These are phyloP conservation scores for Tarsius wallacei DNA, from an alignment of 2,797 vertebrate genomes.

Conservation along the genomic window DNA sequence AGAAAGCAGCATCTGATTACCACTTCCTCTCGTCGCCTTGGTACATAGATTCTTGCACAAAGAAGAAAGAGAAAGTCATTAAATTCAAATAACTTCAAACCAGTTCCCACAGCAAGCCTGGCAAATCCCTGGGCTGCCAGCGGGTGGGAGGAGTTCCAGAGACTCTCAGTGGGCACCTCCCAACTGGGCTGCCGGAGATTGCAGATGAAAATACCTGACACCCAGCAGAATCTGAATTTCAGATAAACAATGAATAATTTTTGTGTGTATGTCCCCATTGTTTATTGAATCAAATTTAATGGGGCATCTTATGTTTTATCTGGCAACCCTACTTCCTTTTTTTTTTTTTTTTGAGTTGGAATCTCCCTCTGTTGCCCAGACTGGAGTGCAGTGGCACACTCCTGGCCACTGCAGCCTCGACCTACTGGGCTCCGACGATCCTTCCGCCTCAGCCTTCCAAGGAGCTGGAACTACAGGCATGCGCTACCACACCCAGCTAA, in stretches of 20 bases:
- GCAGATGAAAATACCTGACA: background rate
- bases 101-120: background rate
- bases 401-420: too few species aligned
- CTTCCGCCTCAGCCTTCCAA: too few species aligned
- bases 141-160: background rate
- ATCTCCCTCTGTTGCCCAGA: too few species aligned
- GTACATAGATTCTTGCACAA: conserved; percentile 39
- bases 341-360: too few species aligned
- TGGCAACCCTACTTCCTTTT: background rate
- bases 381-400: too few species aligned
- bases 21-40: background rate
- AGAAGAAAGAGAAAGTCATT: conserved; percentile 45
- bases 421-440: too few species aligned
- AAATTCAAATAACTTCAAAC: conserved; percentile 40
- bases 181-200: too few species aligned
- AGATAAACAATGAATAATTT: conserved; percentile 58
- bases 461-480: too few species aligned
- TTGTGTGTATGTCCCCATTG: background rate
- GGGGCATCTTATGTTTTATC: background rate
- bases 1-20: conserved; percentile 69
- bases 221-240: background rate
- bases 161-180: too few species aligned
- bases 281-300: conserved; percentile 52
- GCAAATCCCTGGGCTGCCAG: background rate
- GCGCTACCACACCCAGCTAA: too few species aligned